Evolutionary conservation across 2,888 invertebrate species (phyloP).

Genomic region (Acleris emargana): DNA sequence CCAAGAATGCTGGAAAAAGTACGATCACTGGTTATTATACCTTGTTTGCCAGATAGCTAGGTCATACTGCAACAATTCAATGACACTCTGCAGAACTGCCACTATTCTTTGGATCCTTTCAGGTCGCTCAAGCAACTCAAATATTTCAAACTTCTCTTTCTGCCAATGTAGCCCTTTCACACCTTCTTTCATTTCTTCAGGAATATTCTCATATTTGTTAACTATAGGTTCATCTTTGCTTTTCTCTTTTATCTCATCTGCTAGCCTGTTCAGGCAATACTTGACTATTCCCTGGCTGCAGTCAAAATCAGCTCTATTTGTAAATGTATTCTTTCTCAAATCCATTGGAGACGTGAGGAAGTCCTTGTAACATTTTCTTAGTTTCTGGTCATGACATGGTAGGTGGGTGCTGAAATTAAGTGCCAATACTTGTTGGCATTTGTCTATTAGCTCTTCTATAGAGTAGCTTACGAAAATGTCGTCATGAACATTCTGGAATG

Average conservation of each 20-base stretch:
- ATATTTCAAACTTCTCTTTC: conserved; percentile 72
- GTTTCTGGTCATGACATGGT: conserved; percentile 58
- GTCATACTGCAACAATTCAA: conserved; percentile 82
- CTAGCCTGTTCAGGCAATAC: conserved; percentile 70
- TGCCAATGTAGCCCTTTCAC: conserved; percentile 70
- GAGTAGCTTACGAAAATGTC: conserved; percentile 58
- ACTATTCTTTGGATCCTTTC: conserved; percentile 79
- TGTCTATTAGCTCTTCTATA: conserved; percentile 57
- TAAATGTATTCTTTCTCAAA: conserved; percentile 60
- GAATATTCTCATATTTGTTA: conserved; percentile 61
- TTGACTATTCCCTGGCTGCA: conserved; percentile 65
- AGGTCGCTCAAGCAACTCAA: conserved; percentile 61
- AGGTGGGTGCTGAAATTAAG: conserved; percentile 68
- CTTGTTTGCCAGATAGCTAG: conserved; percentile 82
- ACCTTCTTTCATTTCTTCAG: conserved; percentile 64
- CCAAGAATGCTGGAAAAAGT: too few relatives aligned
- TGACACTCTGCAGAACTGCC: conserved; percentile 73
- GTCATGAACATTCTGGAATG: conserved; percentile 75
- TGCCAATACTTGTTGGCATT: conserved; percentile 65
- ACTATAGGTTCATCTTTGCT: conserved; percentile 65
- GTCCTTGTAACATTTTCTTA: conserved; percentile 63
- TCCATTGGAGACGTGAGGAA: conserved; percentile 68
- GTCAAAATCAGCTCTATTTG: conserved; percentile 62
- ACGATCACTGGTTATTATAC: too few relatives aligned
- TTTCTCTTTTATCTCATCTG: conserved; percentile 63